Evolutionary conservation across 2,888 invertebrate genomes (phyloP), one percentile per base, ranked within the genome.

Genomic region (Helleia helle): DNA sequence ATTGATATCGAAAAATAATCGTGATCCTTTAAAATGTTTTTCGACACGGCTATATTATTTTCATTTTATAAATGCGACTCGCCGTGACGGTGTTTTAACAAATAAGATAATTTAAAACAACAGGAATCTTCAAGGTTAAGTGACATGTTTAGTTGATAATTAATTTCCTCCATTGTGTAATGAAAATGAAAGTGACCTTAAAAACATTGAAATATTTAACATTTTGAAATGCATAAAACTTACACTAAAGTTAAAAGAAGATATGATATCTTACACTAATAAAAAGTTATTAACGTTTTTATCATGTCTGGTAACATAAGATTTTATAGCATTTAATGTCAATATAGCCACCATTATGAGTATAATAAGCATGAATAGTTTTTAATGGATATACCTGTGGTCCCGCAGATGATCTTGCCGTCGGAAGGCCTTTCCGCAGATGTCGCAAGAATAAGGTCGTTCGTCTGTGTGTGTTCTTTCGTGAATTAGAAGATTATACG

Each of bases 401-500:
- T 96, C 96, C 72, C 96, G 87, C 8, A 96, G 88, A 77, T 96
- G 96, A 85, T 99, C 99, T 87, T 99, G 99, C 67, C 99, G 88
- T 62, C 99, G 89, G 87, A 99, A 99, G 29, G 97, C 96, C 81
- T 99, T 99, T 43, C 95, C 95, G 74, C 99, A 99, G 59, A 98
- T 95, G 80, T 99, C 98, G 86, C 99, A 99, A 11, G 95, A 94
- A 73, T 97, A 99, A 1, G 98, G 98, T 51, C 98, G 85, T 79
- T 99, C 99, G 70, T 98, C 97, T 25, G 98, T 99, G 70, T 99
- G 98, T 11, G 98, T 99, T 65, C 97, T 87, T 71, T 98, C 98
- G 83, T 99, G 99, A 58, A 99, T 99, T 58, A 98, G 87, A 62
- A 99, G 87, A 81, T 99, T 99, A 80, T 97, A 99, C 36, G 95